Evolutionary conservation across 2,797 vertebrate species (phyloP).

Genomic region (Sciurus vulgaris): DNA sequence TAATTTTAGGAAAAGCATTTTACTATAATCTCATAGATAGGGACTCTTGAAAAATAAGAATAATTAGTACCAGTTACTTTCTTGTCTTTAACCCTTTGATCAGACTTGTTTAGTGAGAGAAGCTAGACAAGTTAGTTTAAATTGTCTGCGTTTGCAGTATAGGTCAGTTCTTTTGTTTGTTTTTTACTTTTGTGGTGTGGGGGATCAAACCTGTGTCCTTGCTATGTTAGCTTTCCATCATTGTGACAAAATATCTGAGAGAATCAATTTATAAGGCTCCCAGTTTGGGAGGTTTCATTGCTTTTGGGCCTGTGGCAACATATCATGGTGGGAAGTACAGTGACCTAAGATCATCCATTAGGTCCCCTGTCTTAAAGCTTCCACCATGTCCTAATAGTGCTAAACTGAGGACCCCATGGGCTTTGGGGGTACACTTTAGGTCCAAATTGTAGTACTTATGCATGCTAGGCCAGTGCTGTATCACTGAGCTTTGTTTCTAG

Average conservation of each 20-base stretch:
- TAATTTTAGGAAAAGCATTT: constrained; percentile 44
- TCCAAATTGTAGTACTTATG: neutral
- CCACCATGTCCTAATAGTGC: neutral
- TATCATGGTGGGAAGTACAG: neutral
- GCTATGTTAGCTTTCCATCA: neutral
- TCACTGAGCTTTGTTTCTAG: neutral
- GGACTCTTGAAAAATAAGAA: constrained; percentile 18
- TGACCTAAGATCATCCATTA: neutral
- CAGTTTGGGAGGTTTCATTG: neutral
- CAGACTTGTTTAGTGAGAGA: neutral
- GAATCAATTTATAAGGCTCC: neutral
- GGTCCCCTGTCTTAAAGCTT: neutral
- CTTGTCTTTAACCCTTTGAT: constrained; percentile 46
- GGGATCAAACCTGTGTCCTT: neutral
- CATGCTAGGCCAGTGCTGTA: neutral
- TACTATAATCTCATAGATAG: constrained; percentile 4
- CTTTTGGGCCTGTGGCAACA: neutral
- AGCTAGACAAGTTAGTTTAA: constrained; percentile 39
- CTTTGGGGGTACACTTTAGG: neutral
- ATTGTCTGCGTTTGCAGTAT: neutral
- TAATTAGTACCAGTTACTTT: constrained; percentile 60
- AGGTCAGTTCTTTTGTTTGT: neutral
- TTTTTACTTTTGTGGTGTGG: neutral
- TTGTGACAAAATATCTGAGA: neutral
- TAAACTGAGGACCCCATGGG: neutral